Percentiles rank a stretch among this genome's conserved stretches.
phyloP scores from a whole-genome alignment of 35 echinoderm and acorn worm species.

The Amphiura filiformis region DNA sequence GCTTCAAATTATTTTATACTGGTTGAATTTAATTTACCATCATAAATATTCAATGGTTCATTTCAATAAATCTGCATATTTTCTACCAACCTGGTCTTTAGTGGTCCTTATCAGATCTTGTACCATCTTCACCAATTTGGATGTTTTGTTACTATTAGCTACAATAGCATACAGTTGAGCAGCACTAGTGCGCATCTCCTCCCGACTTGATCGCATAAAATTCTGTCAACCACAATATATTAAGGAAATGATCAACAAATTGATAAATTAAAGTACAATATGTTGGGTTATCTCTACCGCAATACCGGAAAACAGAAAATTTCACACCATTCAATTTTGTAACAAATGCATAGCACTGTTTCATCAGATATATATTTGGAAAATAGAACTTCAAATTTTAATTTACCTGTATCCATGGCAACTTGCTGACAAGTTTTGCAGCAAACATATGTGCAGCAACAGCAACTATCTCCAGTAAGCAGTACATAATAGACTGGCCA shows the following conservation, averaged over 20 bases:
- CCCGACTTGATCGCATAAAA: constrained; percentile 59
- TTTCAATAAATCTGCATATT: neutral
- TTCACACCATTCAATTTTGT: neutral
- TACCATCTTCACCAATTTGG: constrained; percentile 46
- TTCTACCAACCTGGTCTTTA: constrained; percentile 74
- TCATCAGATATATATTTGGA: neutral
- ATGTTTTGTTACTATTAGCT: constrained; percentile 8
- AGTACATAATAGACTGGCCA: constrained; percentile 71
- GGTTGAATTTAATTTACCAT: too few species aligned
- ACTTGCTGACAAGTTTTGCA: constrained; percentile 45
- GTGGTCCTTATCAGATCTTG: constrained; percentile 51
- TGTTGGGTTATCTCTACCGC: neutral
- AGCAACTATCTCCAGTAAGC: constrained; percentile 81
- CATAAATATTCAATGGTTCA: too few species aligned
- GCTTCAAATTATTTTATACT: too few species aligned
- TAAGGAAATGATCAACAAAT: neutral
- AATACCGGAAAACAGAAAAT: neutral
- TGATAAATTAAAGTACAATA: neutral
- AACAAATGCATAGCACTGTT: neutral
- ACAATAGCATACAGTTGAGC: constrained; percentile 82
- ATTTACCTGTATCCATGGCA: constrained; percentile 85
- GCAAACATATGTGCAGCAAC: constrained; percentile 51
- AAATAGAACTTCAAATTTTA: neutral
- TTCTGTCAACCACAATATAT: constrained; percentile 19
- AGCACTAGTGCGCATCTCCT: constrained; percentile 66